Evolutionary conservation across 1,140 invertebrate genomes (phyloP).

Genomic region (Copidosoma floridanum): DNA sequence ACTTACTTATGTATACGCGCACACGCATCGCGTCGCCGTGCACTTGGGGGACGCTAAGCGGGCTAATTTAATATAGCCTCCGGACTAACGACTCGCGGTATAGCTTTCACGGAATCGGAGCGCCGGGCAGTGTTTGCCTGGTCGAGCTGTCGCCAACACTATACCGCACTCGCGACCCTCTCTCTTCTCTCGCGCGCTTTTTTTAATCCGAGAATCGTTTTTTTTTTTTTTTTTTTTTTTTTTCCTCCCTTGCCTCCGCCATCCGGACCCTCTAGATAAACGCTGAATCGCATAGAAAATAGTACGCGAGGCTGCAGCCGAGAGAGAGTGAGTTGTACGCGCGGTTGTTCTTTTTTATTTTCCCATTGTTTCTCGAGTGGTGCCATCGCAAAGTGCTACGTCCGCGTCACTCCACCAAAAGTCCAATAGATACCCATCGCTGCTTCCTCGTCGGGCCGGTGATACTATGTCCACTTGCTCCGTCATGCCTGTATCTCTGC

Average conservation of each 20-base stretch:
- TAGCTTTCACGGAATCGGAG: slow-evolving; percentile 43
- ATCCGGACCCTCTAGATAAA: too few relatives aligned
- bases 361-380: neutral
- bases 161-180: neutral
- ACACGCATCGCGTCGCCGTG: neutral
- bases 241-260: too few relatives aligned
- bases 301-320: too few relatives aligned
- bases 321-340: too few relatives aligned
- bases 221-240: neutral
- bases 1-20: neutral
- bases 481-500: slow-evolving; percentile 54
- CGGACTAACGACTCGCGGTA: neutral
- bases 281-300: too few relatives aligned
- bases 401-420: slow-evolving; percentile 1
- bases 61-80: slow-evolving; percentile 47
- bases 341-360: too few relatives aligned
- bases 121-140: slow-evolving; percentile 44
- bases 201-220: neutral
- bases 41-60: slow-evolving; percentile 12
- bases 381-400: neutral
- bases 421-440: neutral
- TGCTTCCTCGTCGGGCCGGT: too few relatives aligned
- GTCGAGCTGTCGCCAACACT: slow-evolving; percentile 46
- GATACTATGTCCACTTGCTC: slow-evolving; percentile 50
- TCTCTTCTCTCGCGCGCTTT: neutral